A percentile compares a stretch with the other conserved stretches of the same genome.
Conservation (phyloP, 2,888 invertebrate genomes). For the Liodrosophila aerea region DNA sequence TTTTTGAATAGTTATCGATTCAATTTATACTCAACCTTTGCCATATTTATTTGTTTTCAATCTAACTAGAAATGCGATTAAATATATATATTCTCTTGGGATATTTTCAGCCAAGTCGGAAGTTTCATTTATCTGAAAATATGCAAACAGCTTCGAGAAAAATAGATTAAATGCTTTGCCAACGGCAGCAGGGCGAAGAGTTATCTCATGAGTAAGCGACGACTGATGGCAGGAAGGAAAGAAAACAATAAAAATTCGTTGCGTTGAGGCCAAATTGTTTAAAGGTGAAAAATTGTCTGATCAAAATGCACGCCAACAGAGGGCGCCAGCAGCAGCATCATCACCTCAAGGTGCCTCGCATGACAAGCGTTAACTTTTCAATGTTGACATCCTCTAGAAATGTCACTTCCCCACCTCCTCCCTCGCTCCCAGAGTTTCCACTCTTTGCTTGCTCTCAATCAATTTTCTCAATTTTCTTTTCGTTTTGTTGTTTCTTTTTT, state of each 20-base stretch:
- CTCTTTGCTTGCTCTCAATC: constrained; percentile 62
- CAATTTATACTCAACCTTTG: too few species aligned
- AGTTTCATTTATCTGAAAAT: constrained; percentile 17
- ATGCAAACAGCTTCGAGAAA: constrained; percentile 24
- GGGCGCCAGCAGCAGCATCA: constrained; percentile 10
- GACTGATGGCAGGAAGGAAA: constrained; percentile 14
- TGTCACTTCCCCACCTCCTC: neutral
- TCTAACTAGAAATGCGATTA: too few species aligned
- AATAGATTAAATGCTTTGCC: constrained; percentile 56
- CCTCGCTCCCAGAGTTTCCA: neutral
- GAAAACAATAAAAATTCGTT: constrained; percentile 31
- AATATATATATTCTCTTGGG: too few species aligned
- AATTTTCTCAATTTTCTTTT: constrained; percentile 65
- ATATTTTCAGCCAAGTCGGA: too few species aligned
- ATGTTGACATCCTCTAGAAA: constrained; percentile 40
- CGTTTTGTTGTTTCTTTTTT: constrained; percentile 9
- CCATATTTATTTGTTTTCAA: too few species aligned
- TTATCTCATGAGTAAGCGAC: neutral
- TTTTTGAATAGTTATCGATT: too few species aligned
- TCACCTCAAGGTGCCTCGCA: constrained; percentile 35
- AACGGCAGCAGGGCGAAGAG: constrained; percentile 27
- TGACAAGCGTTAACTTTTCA: constrained; percentile 62
- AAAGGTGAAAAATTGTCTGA: constrained; percentile 63
- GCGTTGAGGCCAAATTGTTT: constrained; percentile 46
- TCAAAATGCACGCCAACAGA: constrained; percentile 39